These are phyloP conservation scores for Columba janthina DNA, from an alignment of 2,113 vertebrate species.

Conservation along the genomic window DNA sequence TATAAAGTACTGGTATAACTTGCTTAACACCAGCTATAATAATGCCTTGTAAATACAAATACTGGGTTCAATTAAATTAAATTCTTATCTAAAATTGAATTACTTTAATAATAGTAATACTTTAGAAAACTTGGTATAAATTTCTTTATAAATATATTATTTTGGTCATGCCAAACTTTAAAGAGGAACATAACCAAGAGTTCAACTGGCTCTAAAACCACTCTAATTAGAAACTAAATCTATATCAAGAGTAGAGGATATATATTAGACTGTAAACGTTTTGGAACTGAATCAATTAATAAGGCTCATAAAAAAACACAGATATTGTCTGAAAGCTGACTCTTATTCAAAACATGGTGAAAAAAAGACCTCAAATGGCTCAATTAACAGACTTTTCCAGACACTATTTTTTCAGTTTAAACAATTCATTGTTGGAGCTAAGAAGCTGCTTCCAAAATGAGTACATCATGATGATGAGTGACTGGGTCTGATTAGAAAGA, in stretches of 20 bases:
- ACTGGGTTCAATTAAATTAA: not conserved
- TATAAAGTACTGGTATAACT: not conserved
- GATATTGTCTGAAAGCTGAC: not conserved
- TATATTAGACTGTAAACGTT: not conserved
- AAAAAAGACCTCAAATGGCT: not conserved
- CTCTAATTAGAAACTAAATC: not conserved
- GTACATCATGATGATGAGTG: not conserved
- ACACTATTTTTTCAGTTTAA: not conserved
- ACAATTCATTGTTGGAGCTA: not conserved
- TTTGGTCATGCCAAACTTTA: not conserved
- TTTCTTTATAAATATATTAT: not conserved
- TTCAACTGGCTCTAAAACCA: not conserved
- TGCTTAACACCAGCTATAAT: not conserved
- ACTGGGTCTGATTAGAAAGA: not conserved
- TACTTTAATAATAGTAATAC: not conserved
- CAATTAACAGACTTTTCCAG: not conserved
- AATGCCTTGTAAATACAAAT: not conserved
- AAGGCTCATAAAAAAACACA: not conserved
- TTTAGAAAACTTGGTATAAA: not conserved
- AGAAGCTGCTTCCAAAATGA: not conserved
- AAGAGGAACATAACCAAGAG: not conserved
- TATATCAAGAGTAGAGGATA: not conserved
- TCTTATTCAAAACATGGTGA: not conserved
- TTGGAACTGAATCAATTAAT: not conserved
- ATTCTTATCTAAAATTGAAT: not conserved